Evolutionary conservation across 2,113 vertebrate species (phyloP).

Genomic region (Prionailurus bengalensis): DNA sequence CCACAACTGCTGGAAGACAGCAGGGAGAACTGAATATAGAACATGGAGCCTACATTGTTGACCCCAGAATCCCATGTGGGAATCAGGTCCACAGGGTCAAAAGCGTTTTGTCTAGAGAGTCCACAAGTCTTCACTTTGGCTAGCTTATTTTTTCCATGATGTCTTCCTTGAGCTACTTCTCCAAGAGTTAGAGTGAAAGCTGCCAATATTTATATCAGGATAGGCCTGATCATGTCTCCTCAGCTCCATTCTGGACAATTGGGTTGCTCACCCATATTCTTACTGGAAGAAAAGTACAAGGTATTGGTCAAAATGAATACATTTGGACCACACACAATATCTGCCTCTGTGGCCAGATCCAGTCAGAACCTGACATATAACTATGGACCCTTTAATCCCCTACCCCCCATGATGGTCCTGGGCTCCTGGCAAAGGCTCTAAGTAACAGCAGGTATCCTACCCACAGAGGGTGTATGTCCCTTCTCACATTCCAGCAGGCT

Average conservation of each 20-base stretch:
- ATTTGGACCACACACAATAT: background rate
- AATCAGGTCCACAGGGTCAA: background rate
- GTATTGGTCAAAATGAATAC: background rate
- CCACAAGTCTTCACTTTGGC: background rate
- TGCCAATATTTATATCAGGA: background rate
- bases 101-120: background rate
- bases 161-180: background rate
- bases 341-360: background rate
- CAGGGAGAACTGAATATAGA: background rate
- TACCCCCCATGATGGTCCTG: background rate
- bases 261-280: background rate
- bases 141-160: background rate
- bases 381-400: too few species aligned
- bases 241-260: background rate
- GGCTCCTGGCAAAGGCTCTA: background rate
- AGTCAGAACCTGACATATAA: background rate
- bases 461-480: accelerated
- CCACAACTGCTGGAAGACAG: background rate
- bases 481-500: background rate
- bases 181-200: background rate
- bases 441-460: background rate
- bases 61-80: background rate
- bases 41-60: background rate
- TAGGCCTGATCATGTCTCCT: background rate
- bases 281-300: background rate